Evolutionary conservation across 2,797 vertebrate genomes (phyloP).

Genomic region (Coendou prehensilis): DNA sequence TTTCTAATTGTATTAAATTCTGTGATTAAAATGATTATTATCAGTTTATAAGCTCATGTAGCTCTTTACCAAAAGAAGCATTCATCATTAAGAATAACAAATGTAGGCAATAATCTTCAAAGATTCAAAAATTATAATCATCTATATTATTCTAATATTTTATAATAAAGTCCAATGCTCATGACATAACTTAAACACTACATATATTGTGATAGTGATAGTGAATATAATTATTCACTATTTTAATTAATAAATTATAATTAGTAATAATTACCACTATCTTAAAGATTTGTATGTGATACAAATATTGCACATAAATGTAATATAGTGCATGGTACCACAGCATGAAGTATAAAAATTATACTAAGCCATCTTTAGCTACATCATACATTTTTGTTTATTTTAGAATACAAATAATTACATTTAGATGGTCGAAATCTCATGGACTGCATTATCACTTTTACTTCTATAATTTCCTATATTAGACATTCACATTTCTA

Average conservation of each 20-base stretch:
- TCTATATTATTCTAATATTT: neutral
- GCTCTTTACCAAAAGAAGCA: neutral
- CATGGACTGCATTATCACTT: neutral
- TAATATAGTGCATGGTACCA: neutral
- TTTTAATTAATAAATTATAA: neutral
- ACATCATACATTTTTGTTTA: neutral
- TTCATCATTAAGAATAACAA: constrained; percentile 1
- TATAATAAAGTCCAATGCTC: neutral
- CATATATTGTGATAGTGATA: neutral
- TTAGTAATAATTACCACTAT: neutral
- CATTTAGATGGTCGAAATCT: neutral
- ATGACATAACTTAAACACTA: neutral
- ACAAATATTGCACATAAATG: neutral
- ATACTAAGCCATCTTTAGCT: neutral
- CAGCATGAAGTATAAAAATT: neutral
- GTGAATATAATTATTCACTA: neutral
- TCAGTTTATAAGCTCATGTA: constrained; percentile 9
- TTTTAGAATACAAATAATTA: constrained; percentile 15
- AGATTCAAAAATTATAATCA: constrained; percentile 2
- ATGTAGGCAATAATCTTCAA: neutral
- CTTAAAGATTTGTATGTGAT: neutral
- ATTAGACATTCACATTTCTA: neutral
- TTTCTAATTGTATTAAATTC: constrained; percentile 48
- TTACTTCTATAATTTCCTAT: neutral
- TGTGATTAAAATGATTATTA: neutral